Evolutionary conservation across 2,797 vertebrate species (phyloP).

Genomic region (Lutjanus argentimaculatus): DNA sequence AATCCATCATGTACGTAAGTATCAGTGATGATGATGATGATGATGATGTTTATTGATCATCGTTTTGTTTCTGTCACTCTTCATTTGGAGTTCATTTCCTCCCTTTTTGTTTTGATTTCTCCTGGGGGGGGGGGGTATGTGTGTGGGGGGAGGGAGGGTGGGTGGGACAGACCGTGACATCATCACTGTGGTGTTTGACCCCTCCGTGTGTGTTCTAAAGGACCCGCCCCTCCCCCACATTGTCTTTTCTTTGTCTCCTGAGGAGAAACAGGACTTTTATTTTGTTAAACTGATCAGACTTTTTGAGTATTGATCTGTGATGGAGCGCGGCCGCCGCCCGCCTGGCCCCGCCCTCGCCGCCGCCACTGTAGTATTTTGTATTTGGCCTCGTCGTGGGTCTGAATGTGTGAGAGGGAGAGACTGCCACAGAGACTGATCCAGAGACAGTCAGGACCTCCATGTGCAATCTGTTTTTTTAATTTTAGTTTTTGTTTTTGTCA

Average conservation of each 20-base stretch:
- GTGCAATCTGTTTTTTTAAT: slow-evolving; percentile 88
- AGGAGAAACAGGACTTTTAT: slow-evolving; percentile 56
- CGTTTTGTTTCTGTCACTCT: slow-evolving; percentile 80
- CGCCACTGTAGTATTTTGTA: slow-evolving; percentile 78
- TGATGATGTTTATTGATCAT: slow-evolving; percentile 40
- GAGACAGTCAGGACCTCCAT: slow-evolving; percentile 79
- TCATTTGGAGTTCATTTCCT: slow-evolving; percentile 74
- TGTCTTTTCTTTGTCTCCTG: slow-evolving; percentile 80
- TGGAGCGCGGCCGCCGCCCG: background rate
- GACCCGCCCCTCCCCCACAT: slow-evolving; percentile 65
- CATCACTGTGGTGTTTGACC: slow-evolving; percentile 85
- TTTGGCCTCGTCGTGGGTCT: slow-evolving; percentile 84
- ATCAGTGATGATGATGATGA: slow-evolving; percentile 85
- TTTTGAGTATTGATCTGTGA: slow-evolving; percentile 60
- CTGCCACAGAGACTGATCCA: slow-evolving; percentile 89
- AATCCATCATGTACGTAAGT: slow-evolving; percentile 96
- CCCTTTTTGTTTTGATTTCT: slow-evolving; percentile 63
- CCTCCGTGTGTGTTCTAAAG: slow-evolving; percentile 61
- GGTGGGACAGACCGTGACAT: slow-evolving; percentile 88
- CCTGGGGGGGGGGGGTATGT: slow-evolving; percentile 62
- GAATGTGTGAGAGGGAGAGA: slow-evolving; percentile 83
- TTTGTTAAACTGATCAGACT: slow-evolving; percentile 85
- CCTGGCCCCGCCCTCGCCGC: background rate
- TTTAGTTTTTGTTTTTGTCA: slow-evolving; percentile 49
- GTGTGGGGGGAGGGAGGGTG: slow-evolving; percentile 46